A percentile compares a stretch with the other conserved stretches of the same genome.
phyloP scores from a whole-genome alignment of 2,888 invertebrate species.

The Trichacis sp. region DNA sequence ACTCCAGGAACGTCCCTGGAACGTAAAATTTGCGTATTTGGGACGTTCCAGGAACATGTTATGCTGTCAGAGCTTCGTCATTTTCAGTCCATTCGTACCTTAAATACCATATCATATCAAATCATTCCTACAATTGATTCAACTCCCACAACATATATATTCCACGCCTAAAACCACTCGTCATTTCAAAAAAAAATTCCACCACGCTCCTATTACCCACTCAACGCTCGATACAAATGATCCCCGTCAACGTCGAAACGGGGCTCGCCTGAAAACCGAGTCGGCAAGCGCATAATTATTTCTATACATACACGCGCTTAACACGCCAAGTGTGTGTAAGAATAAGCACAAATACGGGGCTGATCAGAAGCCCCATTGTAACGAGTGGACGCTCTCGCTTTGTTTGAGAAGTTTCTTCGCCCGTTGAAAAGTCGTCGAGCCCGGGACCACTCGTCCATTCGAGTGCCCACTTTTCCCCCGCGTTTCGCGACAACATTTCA shows the following conservation, averaged over 20 bases:
- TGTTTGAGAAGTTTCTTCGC: conserved; percentile 53
- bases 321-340: conserved; percentile 23
- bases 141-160: too few relatives aligned
- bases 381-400: conserved; percentile 59
- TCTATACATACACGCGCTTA: conserved; percentile 18
- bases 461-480: conserved; percentile 14
- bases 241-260: background rate
- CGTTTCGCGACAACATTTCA: background rate
- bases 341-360: conserved; percentile 34
- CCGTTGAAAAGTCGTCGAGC: conserved; percentile 51
- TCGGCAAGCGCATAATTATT: conserved; percentile 29
- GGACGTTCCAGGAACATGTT: too few relatives aligned
- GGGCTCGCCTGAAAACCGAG: conserved; percentile 12
- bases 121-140: too few relatives aligned
- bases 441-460: conserved; percentile 16
- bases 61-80: too few relatives aligned
- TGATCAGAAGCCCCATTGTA: conserved; percentile 43
- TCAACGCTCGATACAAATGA: too few relatives aligned
- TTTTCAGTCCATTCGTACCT: too few relatives aligned
- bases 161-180: too few relatives aligned
- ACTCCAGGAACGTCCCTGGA: too few relatives aligned
- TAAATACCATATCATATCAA: too few relatives aligned
- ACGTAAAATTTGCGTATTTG: too few relatives aligned
- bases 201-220: too few relatives aligned
- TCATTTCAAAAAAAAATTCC: too few relatives aligned